phyloP scores from a whole-genome alignment of 2,888 invertebrate species.

The Drosophila peninsularis region DNA sequence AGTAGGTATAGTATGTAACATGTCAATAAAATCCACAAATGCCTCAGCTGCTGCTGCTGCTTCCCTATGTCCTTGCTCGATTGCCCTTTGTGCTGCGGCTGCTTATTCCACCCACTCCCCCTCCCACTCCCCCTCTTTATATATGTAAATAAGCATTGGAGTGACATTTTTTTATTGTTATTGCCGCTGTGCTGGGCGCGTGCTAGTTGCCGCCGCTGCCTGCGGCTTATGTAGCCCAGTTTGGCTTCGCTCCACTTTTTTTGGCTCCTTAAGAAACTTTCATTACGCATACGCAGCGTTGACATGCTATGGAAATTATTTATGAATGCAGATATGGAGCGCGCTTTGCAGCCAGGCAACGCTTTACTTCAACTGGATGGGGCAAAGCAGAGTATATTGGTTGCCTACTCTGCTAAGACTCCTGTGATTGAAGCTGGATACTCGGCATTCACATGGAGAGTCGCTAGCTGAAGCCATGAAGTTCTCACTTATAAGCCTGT shows the following conservation, averaged over 20 bases:
- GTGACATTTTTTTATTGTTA: constrained; percentile 59
- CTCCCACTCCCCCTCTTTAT: background rate
- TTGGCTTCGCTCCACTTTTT: constrained; percentile 6
- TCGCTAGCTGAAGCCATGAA: too few relatives aligned
- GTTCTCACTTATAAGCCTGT: too few relatives aligned
- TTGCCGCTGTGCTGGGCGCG: constrained; percentile 36
- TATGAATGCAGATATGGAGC: background rate
- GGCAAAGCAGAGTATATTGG: background rate
- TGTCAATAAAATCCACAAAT: constrained; percentile 80
- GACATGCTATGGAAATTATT: constrained; percentile 10
- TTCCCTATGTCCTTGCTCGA: constrained; percentile 9
- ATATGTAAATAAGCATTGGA: constrained; percentile 67
- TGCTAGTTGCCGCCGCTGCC: constrained; percentile 37
- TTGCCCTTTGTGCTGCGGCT: constrained; percentile 16
- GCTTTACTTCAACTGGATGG: background rate
- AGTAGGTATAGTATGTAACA: constrained; percentile 48
- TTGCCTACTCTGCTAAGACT: background rate
- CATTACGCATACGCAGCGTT: constrained; percentile 52
- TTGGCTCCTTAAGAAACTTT: constrained; percentile 11
- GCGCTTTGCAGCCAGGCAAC: constrained; percentile 61
- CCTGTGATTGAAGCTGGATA: too few relatives aligned
- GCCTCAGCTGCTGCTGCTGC: constrained; percentile 29
- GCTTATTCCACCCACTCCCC: constrained; percentile 12
- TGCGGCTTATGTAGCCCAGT: constrained; percentile 26
- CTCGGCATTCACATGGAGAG: too few relatives aligned